Conservation (phyloP, 2,113 vertebrate species). For the Labeo rohita region DNA sequence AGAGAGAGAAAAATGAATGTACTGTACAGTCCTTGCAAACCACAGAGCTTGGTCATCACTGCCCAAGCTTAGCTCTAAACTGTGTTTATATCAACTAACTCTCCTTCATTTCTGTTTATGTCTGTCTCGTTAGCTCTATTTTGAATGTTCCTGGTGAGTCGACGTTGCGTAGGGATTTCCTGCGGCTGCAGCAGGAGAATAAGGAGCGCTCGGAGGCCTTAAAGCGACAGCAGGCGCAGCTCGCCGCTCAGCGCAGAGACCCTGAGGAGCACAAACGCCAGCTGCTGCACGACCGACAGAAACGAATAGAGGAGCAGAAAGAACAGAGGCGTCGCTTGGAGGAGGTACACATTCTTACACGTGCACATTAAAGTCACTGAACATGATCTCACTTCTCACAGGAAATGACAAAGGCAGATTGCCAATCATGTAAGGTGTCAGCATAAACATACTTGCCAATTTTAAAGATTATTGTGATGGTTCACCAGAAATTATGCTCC, state of each 20-base stretch:
- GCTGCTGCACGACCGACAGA: constrained; percentile 88
- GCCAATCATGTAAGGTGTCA: not conserved
- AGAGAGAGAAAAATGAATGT: not conserved
- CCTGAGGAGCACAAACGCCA: constrained; percentile 91
- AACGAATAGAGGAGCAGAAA: constrained; percentile 91
- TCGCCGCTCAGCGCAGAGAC: constrained; percentile 85
- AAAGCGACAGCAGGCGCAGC: constrained; percentile 85
- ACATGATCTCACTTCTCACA: not conserved
- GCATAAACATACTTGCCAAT: not conserved
- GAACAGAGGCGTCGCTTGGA: constrained; percentile 87
- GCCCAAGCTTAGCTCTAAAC: no score
- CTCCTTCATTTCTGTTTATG: not conserved
- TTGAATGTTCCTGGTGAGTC: constrained; percentile 92
- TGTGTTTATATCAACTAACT: not conserved
- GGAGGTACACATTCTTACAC: constrained; percentile 75
- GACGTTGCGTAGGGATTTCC: constrained; percentile 87
- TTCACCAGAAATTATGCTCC: not conserved
- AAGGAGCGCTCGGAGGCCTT: constrained; percentile 87
- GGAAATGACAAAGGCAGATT: not conserved
- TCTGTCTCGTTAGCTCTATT: constrained; percentile 79
- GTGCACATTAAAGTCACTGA: not conserved
- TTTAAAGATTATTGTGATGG: not conserved
- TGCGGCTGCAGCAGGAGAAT: constrained; percentile 91
- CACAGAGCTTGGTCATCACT: not conserved
- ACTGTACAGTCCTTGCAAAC: not conserved